These are phyloP conservation scores for Pelochelys cantorii DNA, from an alignment of 2,797 vertebrate genomes.

Conservation along the genomic window DNA sequence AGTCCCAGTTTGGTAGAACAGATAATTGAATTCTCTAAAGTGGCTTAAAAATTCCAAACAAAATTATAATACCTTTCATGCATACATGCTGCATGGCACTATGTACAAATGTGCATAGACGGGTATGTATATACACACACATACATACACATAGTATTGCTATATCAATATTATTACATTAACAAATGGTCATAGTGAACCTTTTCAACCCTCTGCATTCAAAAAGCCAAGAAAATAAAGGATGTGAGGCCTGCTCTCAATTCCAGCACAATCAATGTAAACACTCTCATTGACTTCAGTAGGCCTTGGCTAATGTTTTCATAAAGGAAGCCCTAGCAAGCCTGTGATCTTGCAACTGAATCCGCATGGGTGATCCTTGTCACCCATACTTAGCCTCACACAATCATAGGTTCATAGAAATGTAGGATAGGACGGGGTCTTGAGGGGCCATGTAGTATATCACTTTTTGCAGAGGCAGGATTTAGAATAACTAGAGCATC, in stretches of 20 bases:
- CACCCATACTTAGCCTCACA: fast-evolving
- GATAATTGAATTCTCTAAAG: neutral
- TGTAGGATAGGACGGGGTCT: neutral
- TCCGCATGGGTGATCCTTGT: neutral
- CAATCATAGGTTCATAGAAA: neutral
- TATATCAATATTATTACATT: neutral
- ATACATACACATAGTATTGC: neutral
- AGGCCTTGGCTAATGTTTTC: neutral
- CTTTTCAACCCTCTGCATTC: neutral
- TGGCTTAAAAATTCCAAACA: neutral
- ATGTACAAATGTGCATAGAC: neutral
- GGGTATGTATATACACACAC: neutral
- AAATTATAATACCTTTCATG: neutral
- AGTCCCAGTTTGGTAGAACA: neutral
- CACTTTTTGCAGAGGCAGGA: neutral
- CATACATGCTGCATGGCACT: neutral
- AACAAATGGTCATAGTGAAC: neutral
- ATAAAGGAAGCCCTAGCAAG: neutral
- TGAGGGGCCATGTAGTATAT: neutral
- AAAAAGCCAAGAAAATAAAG: neutral
- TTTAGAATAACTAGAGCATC: neutral
- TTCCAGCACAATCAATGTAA: neutral
- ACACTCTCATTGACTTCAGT: neutral
- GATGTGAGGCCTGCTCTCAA: neutral
- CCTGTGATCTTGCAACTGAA: neutral